These are phyloP conservation scores for Thereva unica DNA, from an alignment of 2,888 invertebrate genomes.

Conservation along the genomic window DNA sequence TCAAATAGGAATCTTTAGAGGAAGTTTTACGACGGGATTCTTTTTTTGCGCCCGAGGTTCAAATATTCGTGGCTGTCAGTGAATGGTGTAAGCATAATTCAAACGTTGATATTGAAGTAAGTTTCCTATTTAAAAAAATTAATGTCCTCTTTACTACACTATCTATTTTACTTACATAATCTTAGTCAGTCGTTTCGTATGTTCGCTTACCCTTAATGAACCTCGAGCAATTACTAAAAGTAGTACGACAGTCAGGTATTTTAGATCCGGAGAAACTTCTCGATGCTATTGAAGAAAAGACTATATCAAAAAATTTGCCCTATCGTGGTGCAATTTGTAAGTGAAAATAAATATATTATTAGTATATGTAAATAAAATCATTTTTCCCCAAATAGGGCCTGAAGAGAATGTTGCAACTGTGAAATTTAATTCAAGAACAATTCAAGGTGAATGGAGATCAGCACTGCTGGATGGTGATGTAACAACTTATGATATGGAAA, in stretches of 20 bases:
- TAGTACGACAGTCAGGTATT: constrained; percentile 84
- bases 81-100: constrained; percentile 84
- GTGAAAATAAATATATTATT: constrained; percentile 47
- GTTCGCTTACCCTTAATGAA: constrained; percentile 87
- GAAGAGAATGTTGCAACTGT: constrained; percentile 91
- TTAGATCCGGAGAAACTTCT: constrained; percentile 88
- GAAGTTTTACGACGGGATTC: constrained; percentile 89
- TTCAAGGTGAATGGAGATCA: constrained; percentile 86
- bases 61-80: constrained; percentile 89
- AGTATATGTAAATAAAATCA: constrained; percentile 15
- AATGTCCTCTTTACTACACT: not conserved
- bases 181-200: constrained; percentile 63
- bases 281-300: constrained; percentile 91
- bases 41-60: constrained; percentile 94
- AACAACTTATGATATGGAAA: constrained; percentile 87
- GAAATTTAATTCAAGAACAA: constrained; percentile 80
- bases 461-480: constrained; percentile 89
- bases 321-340: constrained; percentile 82
- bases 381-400: constrained; percentile 64
- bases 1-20: constrained; percentile 64
- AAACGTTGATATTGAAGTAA: constrained; percentile 57
- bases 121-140: not conserved
- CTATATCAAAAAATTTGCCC: constrained; percentile 76
- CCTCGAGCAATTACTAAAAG: constrained; percentile 82
- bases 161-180: constrained; percentile 48